phyloP scores from a whole-genome alignment of 2,113 vertebrate species.

The Megaceryle maxima region DNA sequence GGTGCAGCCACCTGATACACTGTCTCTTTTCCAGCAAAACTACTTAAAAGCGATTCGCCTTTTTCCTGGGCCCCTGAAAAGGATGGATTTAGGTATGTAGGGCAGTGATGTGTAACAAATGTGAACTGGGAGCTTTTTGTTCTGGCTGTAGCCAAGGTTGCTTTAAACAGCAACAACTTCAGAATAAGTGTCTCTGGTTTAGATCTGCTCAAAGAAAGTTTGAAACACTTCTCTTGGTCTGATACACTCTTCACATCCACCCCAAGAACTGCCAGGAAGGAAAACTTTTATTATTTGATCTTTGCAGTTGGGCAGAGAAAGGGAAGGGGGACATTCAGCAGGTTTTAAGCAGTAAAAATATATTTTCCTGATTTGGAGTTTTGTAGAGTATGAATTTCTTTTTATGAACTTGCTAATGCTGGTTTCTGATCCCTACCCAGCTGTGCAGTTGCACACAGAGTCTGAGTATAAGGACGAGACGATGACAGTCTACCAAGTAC shows the following conservation, averaged over 20 bases:
- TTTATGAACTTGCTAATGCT: neutral
- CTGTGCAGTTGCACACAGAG: constrained; percentile 74
- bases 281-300: neutral
- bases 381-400: neutral
- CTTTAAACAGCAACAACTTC: rapidly evolving
- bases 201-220: neutral
- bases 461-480: constrained; percentile 80
- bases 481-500: constrained; percentile 85
- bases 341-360: neutral
- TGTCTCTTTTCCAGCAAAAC: constrained; percentile 64
- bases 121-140: neutral
- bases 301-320: neutral
- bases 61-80: constrained; percentile 76
- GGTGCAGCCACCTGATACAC: rapidly evolving
- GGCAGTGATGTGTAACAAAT: too few relatives aligned
- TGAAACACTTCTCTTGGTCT: neutral
- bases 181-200: neutral
- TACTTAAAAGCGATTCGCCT: constrained; percentile 76
- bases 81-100: constrained; percentile 75
- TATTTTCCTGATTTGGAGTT: neutral
- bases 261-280: neutral
- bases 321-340: neutral
- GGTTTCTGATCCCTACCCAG: constrained; percentile 17
- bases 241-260: neutral
- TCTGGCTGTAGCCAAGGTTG: neutral